Conservation (phyloP, 2,797 vertebrate genomes). For the Lepus townsendii region DNA sequence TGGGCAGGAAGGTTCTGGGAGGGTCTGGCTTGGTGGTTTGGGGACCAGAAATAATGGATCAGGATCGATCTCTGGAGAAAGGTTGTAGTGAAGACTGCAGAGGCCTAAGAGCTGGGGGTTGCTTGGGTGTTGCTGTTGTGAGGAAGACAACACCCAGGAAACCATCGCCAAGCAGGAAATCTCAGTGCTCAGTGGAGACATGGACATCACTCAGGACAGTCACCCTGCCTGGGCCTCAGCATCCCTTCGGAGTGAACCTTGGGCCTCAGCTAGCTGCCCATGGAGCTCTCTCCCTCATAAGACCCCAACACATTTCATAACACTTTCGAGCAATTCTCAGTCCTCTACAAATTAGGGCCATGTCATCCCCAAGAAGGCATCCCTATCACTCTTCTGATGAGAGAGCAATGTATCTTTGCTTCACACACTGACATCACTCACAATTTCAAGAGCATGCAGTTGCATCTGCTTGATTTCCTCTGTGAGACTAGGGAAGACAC, state of each 20-base stretch:
- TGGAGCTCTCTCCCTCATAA: neutral
- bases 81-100: neutral
- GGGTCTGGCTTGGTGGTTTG: too few species aligned
- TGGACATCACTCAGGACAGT: accelerated
- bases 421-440: too few species aligned
- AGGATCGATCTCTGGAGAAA: neutral
- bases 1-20: neutral
- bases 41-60: neutral
- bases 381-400: neutral
- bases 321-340: neutral
- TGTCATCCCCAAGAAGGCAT: neutral
- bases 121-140: too few species aligned
- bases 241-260: neutral
- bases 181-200: accelerated
- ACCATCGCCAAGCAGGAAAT: neutral
- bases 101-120: neutral
- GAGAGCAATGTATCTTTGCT: neutral
- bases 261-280: neutral
- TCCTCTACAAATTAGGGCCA: neutral
- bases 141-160: accelerated
- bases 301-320: neutral
- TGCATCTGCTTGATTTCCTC: neutral
- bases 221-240: neutral
- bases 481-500: neutral
- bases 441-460: neutral